phyloP scores from a whole-genome alignment of 2,797 vertebrate genomes.

The Lophura swinhoii region DNA sequence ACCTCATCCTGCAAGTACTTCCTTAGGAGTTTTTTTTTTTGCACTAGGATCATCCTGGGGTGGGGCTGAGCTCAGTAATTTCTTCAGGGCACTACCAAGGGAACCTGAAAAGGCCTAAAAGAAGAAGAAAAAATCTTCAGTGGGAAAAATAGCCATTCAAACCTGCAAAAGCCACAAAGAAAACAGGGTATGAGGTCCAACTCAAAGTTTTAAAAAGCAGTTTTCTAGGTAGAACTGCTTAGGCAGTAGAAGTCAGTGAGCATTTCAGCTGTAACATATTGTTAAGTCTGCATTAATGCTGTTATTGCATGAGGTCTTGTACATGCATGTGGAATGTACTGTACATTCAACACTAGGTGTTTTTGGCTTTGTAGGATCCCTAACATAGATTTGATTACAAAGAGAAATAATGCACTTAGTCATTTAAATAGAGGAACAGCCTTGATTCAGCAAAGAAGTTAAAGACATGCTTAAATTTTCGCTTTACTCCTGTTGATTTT shows the following conservation, averaged over 20 bases:
- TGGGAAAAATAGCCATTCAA: constrained; percentile 74
- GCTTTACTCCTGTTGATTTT: constrained; percentile 36
- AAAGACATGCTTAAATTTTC: not conserved
- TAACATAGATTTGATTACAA: constrained; percentile 8
- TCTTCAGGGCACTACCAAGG: not conserved
- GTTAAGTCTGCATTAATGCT: constrained; percentile 61
- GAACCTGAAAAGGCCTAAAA: constrained; percentile 34
- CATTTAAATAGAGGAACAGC: not conserved
- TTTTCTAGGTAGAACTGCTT: constrained; percentile 60
- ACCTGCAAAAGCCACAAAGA: constrained; percentile 57
- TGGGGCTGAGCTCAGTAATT: not conserved
- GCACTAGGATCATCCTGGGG: not conserved
- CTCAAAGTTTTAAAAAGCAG: constrained; percentile 58
- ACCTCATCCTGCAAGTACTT: not conserved
- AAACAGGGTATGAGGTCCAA: constrained; percentile 70
- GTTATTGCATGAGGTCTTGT: constrained; percentile 74
- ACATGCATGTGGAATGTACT: constrained; percentile 70
- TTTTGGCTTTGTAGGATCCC: constrained; percentile 45
- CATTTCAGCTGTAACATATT: constrained; percentile 66
- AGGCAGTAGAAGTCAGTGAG: constrained; percentile 67
- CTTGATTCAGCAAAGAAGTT: constrained; percentile 7
- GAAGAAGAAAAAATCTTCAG: not conserved
- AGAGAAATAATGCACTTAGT: constrained; percentile 16
- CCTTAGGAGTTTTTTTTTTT: not conserved
- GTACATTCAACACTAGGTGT: constrained; percentile 27